A percentile compares a stretch with the other conserved stretches of the same genome.
Evolutionary conservation across 2,888 invertebrate genomes (phyloP).

Genomic region (Lochmaea crataegi): DNA sequence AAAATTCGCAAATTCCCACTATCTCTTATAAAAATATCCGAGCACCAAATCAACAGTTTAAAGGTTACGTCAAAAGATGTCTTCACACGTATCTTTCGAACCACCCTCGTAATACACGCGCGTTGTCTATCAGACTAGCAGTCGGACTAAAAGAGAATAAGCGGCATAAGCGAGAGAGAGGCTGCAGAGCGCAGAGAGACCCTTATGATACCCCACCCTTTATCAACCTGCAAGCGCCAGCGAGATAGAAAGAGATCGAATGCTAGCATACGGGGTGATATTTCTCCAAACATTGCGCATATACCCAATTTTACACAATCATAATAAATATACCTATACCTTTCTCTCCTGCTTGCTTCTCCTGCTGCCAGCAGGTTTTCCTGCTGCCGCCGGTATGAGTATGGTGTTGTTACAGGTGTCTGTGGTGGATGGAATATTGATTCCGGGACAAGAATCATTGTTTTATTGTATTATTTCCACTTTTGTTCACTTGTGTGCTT

Average conservation of each 20-base stretch:
- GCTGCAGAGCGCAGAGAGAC: slow-evolving; percentile 46
- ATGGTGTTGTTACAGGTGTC: slow-evolving; percentile 46
- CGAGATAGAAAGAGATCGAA: slow-evolving; percentile 12
- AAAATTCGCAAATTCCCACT: neutral
- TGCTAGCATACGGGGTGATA: slow-evolving; percentile 52
- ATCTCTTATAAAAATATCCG: neutral
- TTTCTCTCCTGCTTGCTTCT: slow-evolving; percentile 40
- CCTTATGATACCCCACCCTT: slow-evolving; percentile 52
- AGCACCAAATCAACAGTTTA: slow-evolving; percentile 24
- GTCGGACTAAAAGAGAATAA: slow-evolving; percentile 21
- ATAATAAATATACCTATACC: slow-evolving; percentile 49
- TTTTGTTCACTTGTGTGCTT: neutral
- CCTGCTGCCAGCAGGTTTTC: slow-evolving; percentile 36
- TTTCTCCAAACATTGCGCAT: slow-evolving; percentile 55
- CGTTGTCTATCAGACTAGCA: slow-evolving; percentile 19
- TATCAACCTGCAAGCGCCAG: slow-evolving; percentile 22
- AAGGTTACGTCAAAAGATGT: slow-evolving; percentile 17
- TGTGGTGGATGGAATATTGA: slow-evolving; percentile 40
- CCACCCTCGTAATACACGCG: slow-evolving; percentile 15
- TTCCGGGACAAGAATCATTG: slow-evolving; percentile 18
- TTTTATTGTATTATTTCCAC: neutral
- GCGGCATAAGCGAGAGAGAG: slow-evolving; percentile 23
- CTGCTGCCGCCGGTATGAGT: slow-evolving; percentile 35
- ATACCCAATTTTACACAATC: slow-evolving; percentile 53
- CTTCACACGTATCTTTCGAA: neutral